phyloP scores from a whole-genome alignment of 2,113 vertebrate genomes.

The Perognathus longimembris region DNA sequence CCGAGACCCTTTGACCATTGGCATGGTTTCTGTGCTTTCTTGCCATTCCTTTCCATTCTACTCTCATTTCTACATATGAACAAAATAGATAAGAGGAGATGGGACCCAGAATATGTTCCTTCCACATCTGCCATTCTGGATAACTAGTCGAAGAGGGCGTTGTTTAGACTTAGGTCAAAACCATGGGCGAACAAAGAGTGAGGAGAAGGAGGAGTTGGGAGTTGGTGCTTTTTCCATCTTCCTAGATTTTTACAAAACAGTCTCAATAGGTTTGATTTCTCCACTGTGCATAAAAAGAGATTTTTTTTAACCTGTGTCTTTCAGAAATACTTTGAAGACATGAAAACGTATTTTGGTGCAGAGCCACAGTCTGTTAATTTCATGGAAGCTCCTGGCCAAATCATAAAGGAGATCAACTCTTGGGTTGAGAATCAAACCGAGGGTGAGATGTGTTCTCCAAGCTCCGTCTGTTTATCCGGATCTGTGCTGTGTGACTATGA shows the following conservation, averaged over 20 bases:
- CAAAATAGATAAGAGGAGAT: background rate
- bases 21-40: background rate
- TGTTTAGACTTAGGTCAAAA: background rate
- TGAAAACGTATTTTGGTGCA: constrained; percentile 83
- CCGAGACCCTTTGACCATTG: rapidly evolving
- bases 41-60: background rate
- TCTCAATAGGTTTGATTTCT: constrained; percentile 20
- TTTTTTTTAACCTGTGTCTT: constrained; percentile 59
- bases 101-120: background rate
- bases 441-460: constrained; percentile 74
- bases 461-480: background rate
- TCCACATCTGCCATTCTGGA: background rate
- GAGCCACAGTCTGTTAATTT: constrained; percentile 83
- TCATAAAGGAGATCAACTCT: constrained; percentile 83
- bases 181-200: background rate
- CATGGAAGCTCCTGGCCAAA: constrained; percentile 69
- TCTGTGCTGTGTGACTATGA: background rate
- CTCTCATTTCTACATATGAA: background rate
- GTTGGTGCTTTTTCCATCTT: background rate
- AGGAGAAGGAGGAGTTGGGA: background rate
- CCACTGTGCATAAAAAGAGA: background rate
- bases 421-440: constrained; percentile 86
- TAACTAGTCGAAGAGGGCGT: background rate
- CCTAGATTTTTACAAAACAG: background rate
- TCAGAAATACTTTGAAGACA: constrained; percentile 83